phyloP scores from a whole-genome alignment of 2,888 invertebrate species.

The Xestia sexstrigata region DNA sequence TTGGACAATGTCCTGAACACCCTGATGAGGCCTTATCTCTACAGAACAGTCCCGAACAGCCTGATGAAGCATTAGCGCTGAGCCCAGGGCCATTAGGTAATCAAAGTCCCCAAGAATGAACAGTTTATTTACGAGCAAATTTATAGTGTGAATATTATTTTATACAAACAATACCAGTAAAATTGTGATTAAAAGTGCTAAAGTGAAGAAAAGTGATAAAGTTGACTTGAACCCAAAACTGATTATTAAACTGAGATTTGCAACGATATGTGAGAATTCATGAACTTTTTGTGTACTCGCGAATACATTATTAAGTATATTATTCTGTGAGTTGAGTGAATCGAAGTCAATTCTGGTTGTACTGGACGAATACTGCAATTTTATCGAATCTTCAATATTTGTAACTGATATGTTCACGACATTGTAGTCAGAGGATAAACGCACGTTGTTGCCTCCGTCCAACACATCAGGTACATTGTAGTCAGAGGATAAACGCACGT shows the following conservation, averaged over 20 bases:
- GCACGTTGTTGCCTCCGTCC: neutral
- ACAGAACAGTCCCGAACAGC: neutral
- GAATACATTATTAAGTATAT: constrained; percentile 5
- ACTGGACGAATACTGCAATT: constrained; percentile 9
- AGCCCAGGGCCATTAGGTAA: neutral
- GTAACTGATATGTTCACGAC: constrained; percentile 36
- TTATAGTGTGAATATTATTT: neutral
- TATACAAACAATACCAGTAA: neutral
- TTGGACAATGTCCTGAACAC: neutral
- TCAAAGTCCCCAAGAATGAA: neutral
- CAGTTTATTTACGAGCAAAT: neutral
- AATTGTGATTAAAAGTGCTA: constrained; percentile 17
- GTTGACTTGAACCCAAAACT: neutral
- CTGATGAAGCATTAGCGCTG: neutral
- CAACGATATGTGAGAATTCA: constrained; percentile 21
- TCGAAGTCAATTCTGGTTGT: constrained; percentile 42
- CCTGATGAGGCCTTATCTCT: neutral
- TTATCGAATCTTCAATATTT: neutral
- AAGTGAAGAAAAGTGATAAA: constrained; percentile 5
- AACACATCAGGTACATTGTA: too few relatives aligned
- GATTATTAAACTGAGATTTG: neutral
- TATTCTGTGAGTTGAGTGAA: constrained; percentile 11
- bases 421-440: constrained; percentile 15
- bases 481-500: constrained; percentile 17
- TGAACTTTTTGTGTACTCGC: constrained; percentile 22